phyloP scores from a whole-genome alignment of 2,113 vertebrate genomes.

The Rhinoptilus africanus region DNA sequence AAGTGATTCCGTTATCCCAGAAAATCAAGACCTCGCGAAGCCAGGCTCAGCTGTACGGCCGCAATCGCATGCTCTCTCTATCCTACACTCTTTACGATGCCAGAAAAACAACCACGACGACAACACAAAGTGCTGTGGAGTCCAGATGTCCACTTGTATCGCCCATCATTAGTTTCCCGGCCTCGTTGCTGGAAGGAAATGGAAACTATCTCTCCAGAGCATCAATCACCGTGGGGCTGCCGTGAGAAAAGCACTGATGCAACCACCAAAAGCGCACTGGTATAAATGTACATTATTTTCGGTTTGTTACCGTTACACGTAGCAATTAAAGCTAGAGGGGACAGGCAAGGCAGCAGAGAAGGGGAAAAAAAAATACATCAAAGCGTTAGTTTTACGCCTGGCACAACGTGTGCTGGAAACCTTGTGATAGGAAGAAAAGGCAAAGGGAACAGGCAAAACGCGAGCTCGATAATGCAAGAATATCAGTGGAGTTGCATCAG shows the following conservation, averaged over 20 bases:
- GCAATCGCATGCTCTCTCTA: rapidly evolving
- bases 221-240: not conserved
- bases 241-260: not conserved
- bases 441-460: not conserved
- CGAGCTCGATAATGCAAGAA: not conserved
- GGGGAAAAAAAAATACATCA: not conserved
- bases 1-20: not conserved
- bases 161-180: not conserved
- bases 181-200: not conserved
- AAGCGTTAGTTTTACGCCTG: not conserved
- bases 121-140: not conserved
- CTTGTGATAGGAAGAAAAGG: not conserved
- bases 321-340: not conserved
- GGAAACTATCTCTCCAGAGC: not conserved
- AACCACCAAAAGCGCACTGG: not conserved
- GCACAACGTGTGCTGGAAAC: not conserved
- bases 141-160: not conserved
- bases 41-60: not conserved
- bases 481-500: not conserved
- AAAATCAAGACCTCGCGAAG: not conserved
- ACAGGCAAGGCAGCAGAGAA: not conserved
- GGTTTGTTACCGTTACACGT: not conserved
- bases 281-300: not conserved
- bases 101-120: rapidly evolving
- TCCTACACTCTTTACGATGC: rapidly evolving